Base-by-base conservation (phyloP, 2,113 vertebrate genomes). In the Collichthys lucidus region DNA sequence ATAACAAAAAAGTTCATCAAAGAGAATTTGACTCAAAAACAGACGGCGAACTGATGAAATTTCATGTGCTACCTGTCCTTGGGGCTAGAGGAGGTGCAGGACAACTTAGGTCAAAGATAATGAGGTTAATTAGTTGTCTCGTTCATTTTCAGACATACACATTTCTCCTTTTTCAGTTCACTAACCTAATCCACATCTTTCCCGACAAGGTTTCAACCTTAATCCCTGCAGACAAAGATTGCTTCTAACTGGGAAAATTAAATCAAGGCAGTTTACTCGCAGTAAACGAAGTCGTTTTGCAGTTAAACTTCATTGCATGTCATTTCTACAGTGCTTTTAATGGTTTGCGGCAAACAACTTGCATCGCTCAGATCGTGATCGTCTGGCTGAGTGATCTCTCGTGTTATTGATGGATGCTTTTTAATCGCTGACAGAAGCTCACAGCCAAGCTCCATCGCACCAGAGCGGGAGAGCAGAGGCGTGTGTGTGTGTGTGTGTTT, bases 71-170 rank as follows among this genome's bases (percentile, higher is more conserved):
- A 16, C n/a, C 29, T 46, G 40, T 31, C 12, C 5, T 60, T 17
- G 7, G 20, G 35, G 46, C 19, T 4, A 44, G 15, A 59, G 52
- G 12, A 47, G 35, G 1, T 57, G 22, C 29, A 65, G 55, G 46
- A 22, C 22, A 2, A 10, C 20, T 52, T 11, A 55, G 35, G 78
- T 22, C 10, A 64, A 47, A 62, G 40, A 74, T 71, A 83, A 86
- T 53, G 19, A 80, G 67, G 57, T 80, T 80, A 79, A 85, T 73
- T 52, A 68, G 31, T 17, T 17, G 44, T 35, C 57, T 82, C 35
- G 72, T 84, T 77, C 24, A 74, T 81, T 86, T 70, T 79, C 7
- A 68, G 53, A 44, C 12, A 72, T 59, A 79, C 20, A 7, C 35
- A 40, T 20, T 26, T 50, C 65, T 70, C 26, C 15, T 9, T 49